phyloP scores from a whole-genome alignment of 2,797 vertebrate species.

The Anableps anableps region DNA sequence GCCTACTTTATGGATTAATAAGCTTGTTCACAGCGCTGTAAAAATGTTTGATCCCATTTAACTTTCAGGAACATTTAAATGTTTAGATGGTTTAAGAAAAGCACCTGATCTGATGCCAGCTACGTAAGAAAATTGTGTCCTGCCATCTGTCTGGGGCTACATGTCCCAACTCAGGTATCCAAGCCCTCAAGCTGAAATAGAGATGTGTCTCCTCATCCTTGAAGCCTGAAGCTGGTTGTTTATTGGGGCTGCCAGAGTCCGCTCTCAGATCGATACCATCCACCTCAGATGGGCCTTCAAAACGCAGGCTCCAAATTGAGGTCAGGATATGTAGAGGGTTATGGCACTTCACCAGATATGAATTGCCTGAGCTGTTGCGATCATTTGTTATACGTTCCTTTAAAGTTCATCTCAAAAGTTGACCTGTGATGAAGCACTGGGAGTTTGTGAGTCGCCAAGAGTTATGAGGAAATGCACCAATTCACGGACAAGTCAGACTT shows the following conservation, averaged over 20 bases:
- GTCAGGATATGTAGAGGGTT: constrained; percentile 77
- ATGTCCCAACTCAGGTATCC: constrained; percentile 59
- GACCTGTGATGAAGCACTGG: constrained; percentile 73
- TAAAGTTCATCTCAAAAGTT: constrained; percentile 69
- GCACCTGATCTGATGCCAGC: constrained; percentile 19
- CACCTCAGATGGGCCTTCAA: constrained; percentile 73
- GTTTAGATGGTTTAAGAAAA: constrained; percentile 5
- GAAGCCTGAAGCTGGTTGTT: constrained; percentile 76
- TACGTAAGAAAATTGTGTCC: constrained; percentile 31
- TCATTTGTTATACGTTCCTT: constrained; percentile 71
- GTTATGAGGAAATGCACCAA: constrained; percentile 54
- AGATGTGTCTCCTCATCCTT: constrained; percentile 77
- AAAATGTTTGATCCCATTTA: neutral
- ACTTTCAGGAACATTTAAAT: neutral
- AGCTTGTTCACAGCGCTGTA: neutral
- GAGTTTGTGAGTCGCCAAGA: constrained; percentile 51
- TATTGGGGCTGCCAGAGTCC: constrained; percentile 76
- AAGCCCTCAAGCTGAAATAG: constrained; percentile 65
- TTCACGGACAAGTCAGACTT: constrained; percentile 28
- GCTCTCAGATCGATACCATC: constrained; percentile 76
- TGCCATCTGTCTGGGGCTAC: constrained; percentile 51
- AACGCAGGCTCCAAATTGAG: constrained; percentile 75
- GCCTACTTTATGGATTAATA: neutral
- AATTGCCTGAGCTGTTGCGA: constrained; percentile 46
- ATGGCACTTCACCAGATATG: constrained; percentile 65